A percentile compares a stretch with the other conserved stretches of the same genome.
These are phyloP conservation scores for Aphis gossypii DNA, from an alignment of 1,140 invertebrate genomes.

Conservation along the genomic window DNA sequence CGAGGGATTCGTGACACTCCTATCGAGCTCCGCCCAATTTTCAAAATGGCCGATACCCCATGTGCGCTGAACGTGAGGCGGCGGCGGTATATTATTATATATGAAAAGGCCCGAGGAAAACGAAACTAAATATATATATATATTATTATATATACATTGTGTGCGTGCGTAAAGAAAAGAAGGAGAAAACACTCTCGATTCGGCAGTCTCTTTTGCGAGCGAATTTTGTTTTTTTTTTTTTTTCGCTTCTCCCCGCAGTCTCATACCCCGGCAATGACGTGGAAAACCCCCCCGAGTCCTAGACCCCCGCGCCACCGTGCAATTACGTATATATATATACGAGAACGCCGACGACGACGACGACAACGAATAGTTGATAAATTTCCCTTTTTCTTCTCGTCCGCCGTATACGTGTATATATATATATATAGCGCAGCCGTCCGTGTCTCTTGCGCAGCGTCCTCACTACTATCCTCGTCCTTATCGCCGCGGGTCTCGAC, in stretches of 20 bases:
- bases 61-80: not conserved
- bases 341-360: slow-evolving; percentile 33
- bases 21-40: slow-evolving; percentile 47
- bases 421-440: not conserved
- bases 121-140: slow-evolving; percentile 1
- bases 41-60: slow-evolving; percentile 50
- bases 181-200: slow-evolving; percentile 45
- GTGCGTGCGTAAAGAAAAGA: not conserved
- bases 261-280: not conserved
- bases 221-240: not conserved
- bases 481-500: not conserved
- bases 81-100: not conserved
- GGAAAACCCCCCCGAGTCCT: not conserved
- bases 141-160: not conserved
- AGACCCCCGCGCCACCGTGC: not conserved
- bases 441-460: not conserved
- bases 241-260: not conserved
- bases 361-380: slow-evolving; percentile 54
- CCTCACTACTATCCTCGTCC: not conserved
- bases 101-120: not conserved
- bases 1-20: slow-evolving; percentile 55
- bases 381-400: slow-evolving; percentile 23
- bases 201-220: slow-evolving; percentile 11
- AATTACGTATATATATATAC: not conserved
- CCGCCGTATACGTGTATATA: no score